Percentiles rank a stretch among this genome's conserved stretches.
These are phyloP conservation scores for Pheosia tremula DNA, from an alignment of 2,888 invertebrate genomes.

Conservation along the genomic window DNA sequence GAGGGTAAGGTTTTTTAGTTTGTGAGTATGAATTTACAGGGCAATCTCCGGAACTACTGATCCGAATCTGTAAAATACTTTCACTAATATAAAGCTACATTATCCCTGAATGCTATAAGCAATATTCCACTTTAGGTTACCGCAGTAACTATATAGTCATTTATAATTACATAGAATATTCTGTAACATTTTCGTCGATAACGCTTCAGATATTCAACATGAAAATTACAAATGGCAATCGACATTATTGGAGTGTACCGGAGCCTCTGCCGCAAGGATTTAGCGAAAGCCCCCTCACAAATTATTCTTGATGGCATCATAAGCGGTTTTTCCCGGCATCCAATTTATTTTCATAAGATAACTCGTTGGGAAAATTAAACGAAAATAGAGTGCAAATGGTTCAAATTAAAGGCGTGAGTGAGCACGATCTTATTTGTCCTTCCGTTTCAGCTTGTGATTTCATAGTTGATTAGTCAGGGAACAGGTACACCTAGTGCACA, in stretches of 20 bases:
- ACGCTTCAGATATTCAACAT: conserved; percentile 19
- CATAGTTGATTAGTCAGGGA: conserved; percentile 20
- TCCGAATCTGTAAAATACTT: too few species aligned
- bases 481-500: not conserved
- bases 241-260: conserved; percentile 51
- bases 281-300: conserved; percentile 45
- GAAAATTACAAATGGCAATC: conserved; percentile 46
- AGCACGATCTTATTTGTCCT: conserved; percentile 9
- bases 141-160: too few species aligned
- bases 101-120: too few species aligned
- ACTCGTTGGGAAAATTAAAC: conserved; percentile 57
- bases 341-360: conserved; percentile 63
- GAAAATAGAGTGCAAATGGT: conserved; percentile 44
- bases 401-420: conserved; percentile 17
- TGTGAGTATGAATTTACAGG: too few species aligned
- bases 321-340: conserved; percentile 60
- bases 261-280: conserved; percentile 47
- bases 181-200: conserved; percentile 7
- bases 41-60: too few species aligned
- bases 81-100: too few species aligned
- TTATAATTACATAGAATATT: not conserved
- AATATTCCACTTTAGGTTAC: too few species aligned
- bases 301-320: conserved; percentile 57
- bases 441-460: conserved; percentile 18
- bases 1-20: too few species aligned